phyloP scores from a whole-genome alignment of 92 coral and sea anemone species.

The Parazoanthus atlanticus region DNA sequence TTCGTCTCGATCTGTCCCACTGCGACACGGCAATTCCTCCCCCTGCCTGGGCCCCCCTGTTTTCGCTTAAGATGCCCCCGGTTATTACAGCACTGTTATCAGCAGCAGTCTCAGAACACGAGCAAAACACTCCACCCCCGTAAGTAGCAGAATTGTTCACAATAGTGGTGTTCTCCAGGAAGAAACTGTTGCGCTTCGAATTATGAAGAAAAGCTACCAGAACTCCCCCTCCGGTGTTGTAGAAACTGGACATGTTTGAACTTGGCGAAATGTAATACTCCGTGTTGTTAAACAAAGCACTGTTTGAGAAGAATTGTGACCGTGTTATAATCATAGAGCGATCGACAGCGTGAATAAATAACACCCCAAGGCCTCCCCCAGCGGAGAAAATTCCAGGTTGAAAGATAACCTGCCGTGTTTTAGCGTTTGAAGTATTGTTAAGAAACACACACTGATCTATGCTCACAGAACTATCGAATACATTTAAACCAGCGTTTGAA shows the following conservation, averaged over 20 bases:
- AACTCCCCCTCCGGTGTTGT: constrained; percentile 67
- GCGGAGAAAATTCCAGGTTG: constrained; percentile 61
- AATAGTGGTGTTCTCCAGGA: constrained; percentile 55
- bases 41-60: constrained; percentile 81
- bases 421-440: constrained; percentile 67
- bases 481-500: constrained; percentile 71
- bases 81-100: constrained; percentile 51
- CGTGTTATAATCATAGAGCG: constrained; percentile 46
- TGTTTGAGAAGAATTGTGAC: constrained; percentile 63
- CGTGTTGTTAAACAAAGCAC: constrained; percentile 67
- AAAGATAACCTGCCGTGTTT: constrained; percentile 33
- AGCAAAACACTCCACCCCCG: constrained; percentile 79
- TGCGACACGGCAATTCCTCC: constrained; percentile 73
- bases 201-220: constrained; percentile 52
- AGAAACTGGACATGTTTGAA: constrained; percentile 50
- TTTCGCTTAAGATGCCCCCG: constrained; percentile 46
- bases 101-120: constrained; percentile 51
- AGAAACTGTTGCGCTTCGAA: constrained; percentile 45
- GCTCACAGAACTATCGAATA: constrained; percentile 68
- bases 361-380: constrained; percentile 68
- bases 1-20: constrained; percentile 57
- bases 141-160: constrained; percentile 73
- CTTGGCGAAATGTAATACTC: constrained; percentile 63
- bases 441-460: constrained; percentile 63
- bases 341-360: constrained; percentile 45